phyloP scores from a whole-genome alignment of 2,888 invertebrate genomes.

The Athalia rosae region DNA sequence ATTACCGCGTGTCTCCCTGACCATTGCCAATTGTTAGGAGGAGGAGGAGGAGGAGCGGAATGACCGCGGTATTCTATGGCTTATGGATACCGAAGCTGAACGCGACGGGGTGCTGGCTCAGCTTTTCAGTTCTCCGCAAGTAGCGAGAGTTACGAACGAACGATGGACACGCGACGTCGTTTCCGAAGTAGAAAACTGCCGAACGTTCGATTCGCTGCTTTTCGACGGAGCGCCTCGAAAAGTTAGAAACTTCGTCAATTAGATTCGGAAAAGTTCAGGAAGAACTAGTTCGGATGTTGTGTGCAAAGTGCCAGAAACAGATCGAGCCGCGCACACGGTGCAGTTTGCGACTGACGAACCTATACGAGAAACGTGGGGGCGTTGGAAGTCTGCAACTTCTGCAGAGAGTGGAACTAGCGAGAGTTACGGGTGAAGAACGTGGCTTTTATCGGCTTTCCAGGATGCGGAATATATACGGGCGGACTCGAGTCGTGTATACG shows the following conservation, averaged over 20 bases:
- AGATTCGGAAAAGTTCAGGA: no score
- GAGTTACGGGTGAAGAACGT: conserved; percentile 11
- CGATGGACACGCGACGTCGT: background rate
- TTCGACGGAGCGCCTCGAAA: background rate
- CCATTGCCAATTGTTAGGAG: conserved; percentile 34
- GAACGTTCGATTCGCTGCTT: background rate
- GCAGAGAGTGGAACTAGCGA: background rate
- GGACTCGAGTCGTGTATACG: background rate
- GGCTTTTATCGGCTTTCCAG: conserved; percentile 32
- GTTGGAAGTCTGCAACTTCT: background rate
- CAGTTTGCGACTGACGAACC: conserved; percentile 1
- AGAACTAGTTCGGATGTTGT: no score
- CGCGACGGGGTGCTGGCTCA: conserved; percentile 6
- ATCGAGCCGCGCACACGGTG: conserved; percentile 13
- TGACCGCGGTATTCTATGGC: background rate
- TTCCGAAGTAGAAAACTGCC: background rate
- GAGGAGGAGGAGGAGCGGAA: conserved; percentile 18
- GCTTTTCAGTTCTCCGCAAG: conserved; percentile 21
- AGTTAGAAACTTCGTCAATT: no score
- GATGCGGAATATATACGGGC: conserved; percentile 1
- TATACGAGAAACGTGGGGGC: background rate
- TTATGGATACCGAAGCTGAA: conserved; percentile 7
- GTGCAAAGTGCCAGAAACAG: background rate
- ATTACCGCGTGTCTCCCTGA: conserved; percentile 13
- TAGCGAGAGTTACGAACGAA: conserved; percentile 34